These are phyloP conservation scores for Listronotus oregonensis DNA, from an alignment of 1,140 invertebrate genomes.

Conservation along the genomic window DNA sequence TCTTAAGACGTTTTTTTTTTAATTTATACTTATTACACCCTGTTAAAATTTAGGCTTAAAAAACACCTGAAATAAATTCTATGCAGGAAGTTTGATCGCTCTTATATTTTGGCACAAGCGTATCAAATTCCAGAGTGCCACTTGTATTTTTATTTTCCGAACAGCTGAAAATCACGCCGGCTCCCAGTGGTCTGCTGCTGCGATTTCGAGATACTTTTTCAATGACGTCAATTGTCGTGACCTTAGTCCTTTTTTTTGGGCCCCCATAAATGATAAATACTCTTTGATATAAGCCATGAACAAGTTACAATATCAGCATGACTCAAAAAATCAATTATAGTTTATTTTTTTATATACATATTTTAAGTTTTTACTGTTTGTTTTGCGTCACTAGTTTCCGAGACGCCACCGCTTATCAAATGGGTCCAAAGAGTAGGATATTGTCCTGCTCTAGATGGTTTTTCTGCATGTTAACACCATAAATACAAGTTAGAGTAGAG, in stretches of 20 bases:
- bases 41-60: too few species aligned
- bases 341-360: constrained; percentile 2
- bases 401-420: constrained; percentile 14
- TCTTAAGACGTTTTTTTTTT: too few species aligned
- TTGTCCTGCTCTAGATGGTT: neutral
- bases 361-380: constrained; percentile 5
- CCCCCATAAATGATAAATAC: constrained; percentile 12
- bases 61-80: too few species aligned
- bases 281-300: neutral
- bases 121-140: too few species aligned
- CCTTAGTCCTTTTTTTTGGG: constrained; percentile 27
- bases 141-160: constrained; percentile 13
- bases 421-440: constrained; percentile 15
- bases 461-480: too few species aligned
- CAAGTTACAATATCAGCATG: too few species aligned
- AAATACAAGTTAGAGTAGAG: too few species aligned
- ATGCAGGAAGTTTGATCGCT: too few species aligned
- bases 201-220: constrained; percentile 9
- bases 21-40: too few species aligned
- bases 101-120: too few species aligned
- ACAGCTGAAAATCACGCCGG: constrained; percentile 25
- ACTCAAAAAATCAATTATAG: constrained; percentile 3
- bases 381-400: constrained; percentile 17
- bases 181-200: constrained; percentile 21
- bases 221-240: constrained; percentile 31